These are phyloP conservation scores for Melipona quadrifasciata DNA, from an alignment of 1,140 invertebrate species.

Conservation along the genomic window DNA sequence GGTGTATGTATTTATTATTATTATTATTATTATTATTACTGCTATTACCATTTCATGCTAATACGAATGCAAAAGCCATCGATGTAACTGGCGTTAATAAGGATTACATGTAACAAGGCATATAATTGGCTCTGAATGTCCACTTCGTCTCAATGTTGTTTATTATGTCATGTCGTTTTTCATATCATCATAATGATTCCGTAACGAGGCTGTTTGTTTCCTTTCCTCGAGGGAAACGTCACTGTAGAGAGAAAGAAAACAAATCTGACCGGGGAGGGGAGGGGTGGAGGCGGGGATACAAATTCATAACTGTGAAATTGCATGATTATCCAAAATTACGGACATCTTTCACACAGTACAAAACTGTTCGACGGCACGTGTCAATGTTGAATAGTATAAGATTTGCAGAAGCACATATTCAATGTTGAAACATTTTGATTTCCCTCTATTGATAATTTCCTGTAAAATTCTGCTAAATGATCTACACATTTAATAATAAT, in stretches of 20 bases:
- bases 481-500: background rate
- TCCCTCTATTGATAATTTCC: background rate
- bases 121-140: background rate
- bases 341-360: constrained; percentile 57
- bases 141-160: background rate
- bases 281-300: constrained; percentile 27
- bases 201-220: constrained; percentile 77
- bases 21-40: background rate
- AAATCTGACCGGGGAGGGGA: constrained; percentile 45
- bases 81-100: background rate
- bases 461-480: background rate
- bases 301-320: constrained; percentile 61
- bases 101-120: background rate
- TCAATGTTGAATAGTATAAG: background rate
- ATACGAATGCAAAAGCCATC: background rate
- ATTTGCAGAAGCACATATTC: background rate
- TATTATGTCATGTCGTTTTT: constrained; percentile 6
- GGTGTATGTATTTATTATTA: background rate
- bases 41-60: background rate
- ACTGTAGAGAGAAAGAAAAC: background rate
- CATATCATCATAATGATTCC: constrained; percentile 68
- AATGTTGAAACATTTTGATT: background rate
- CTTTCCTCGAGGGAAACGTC: constrained; percentile 58
- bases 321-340: constrained; percentile 74
- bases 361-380: background rate